Percentiles rank a stretch among this genome's conserved stretches.
These are phyloP conservation scores for Lampris incognitus DNA, from an alignment of 2,113 vertebrate species.

Conservation along the genomic window DNA sequence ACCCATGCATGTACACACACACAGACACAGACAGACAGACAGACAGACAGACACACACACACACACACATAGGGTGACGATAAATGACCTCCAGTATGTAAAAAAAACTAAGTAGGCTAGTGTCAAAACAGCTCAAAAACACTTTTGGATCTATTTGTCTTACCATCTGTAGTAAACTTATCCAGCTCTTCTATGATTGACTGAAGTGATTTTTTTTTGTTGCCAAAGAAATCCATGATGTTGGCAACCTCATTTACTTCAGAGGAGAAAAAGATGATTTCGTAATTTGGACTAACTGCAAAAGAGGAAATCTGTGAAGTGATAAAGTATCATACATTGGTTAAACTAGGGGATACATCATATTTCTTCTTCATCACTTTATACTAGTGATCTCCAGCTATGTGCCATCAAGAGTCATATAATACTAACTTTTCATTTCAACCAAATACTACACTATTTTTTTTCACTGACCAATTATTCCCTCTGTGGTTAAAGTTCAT, in stretches of 20 bases:
- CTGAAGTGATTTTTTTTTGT: rapidly evolving
- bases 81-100: no score
- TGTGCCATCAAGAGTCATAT: no score
- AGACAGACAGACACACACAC: conserved; percentile 8
- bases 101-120: background rate
- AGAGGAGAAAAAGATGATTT: conserved; percentile 78
- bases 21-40: background rate
- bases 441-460: no score
- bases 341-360: background rate
- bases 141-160: conserved; percentile 13
- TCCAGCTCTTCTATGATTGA: background rate
- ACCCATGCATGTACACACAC: background rate
- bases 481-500: no score
- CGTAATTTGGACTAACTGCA: conserved; percentile 77
- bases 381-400: no score
- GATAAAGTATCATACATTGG: conserved; percentile 13
- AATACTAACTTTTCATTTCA: no score
- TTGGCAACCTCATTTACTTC: conserved; percentile 38
- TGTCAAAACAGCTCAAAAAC: background rate
- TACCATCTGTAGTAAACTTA: conserved; percentile 42
- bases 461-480: no score
- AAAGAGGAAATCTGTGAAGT: conserved; percentile 77
- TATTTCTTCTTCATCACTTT: no score
- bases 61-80: background rate
- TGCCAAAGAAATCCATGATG: conserved; percentile 56